Evolutionary conservation across 2,888 invertebrate genomes (phyloP).

Genomic region (Drosophila atripex): DNA sequence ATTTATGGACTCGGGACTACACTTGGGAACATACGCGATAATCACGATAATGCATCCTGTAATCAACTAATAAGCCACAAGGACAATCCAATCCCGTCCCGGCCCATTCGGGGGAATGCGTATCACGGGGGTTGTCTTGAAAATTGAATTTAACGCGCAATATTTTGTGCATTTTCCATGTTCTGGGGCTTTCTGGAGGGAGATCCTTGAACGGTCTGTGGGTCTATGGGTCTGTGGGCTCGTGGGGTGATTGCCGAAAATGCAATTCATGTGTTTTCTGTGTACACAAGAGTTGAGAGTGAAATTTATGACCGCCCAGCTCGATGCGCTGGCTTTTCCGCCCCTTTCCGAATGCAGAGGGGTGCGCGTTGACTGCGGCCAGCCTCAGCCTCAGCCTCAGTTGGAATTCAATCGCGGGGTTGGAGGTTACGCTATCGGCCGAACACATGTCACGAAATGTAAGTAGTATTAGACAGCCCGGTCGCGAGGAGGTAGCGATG

Average conservation of each 20-base stretch:
- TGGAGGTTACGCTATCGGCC: constrained; percentile 71
- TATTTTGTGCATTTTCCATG: constrained; percentile 78
- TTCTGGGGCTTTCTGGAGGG: constrained; percentile 19
- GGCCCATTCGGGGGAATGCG: background rate
- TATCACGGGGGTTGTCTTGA: constrained; percentile 57
- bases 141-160: constrained; percentile 83
- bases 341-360: constrained; percentile 26
- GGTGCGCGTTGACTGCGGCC: constrained; percentile 55
- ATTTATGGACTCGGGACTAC: constrained; percentile 60
- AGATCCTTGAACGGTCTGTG: constrained; percentile 28
- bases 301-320: constrained; percentile 68
- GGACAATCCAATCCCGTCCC: constrained; percentile 45
- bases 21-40: constrained; percentile 80
- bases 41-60: constrained; percentile 85
- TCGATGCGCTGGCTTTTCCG: constrained; percentile 43
- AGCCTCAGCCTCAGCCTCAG: constrained; percentile 57
- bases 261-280: constrained; percentile 75
- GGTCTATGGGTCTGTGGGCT: constrained; percentile 11
- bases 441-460: constrained; percentile 79
- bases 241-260: constrained; percentile 64
- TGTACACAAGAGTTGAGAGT: constrained; percentile 48
- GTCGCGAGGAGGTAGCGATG: background rate
- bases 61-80: constrained; percentile 84
- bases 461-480: constrained; percentile 28
- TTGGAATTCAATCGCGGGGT: constrained; percentile 27